Percentiles rank a stretch among this genome's conserved stretches.
Evolutionary conservation across 1,140 invertebrate species (phyloP).

Genomic region (Drosophila pruinosa): DNA sequence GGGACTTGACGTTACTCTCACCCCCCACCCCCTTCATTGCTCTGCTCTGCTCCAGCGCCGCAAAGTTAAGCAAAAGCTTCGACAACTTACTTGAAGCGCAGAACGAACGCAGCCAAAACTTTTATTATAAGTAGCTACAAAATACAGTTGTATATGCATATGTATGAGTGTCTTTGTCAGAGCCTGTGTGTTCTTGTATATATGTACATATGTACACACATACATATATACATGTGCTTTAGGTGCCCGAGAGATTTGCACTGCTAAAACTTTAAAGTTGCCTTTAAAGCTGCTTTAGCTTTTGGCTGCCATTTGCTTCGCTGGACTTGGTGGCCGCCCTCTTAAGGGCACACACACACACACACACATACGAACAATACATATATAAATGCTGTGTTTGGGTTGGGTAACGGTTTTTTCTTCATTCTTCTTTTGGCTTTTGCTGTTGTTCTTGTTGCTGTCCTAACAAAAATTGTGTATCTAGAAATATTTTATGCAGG

Average conservation of each 20-base stretch:
- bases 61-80: conserved; percentile 39
- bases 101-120: conserved; percentile 14
- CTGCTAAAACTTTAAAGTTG: conserved; percentile 49
- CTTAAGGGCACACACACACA: conserved; percentile 22
- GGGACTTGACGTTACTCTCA: neutral
- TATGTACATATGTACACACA: neutral
- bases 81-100: conserved; percentile 54
- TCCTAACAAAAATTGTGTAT: conserved; percentile 68
- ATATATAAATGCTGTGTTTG: conserved; percentile 5
- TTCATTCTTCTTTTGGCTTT: conserved; percentile 20
- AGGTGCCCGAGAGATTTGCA: neutral
- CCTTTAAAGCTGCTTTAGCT: conserved; percentile 42
- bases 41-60: neutral
- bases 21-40: neutral
- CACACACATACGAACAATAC: neutral
- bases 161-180: neutral
- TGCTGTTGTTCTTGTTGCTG: conserved; percentile 17
- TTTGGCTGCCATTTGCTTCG: conserved; percentile 39
- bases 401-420: conserved; percentile 58
- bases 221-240: conserved; percentile 2
- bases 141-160: neutral
- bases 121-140: conserved; percentile 15
- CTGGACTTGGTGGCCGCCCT: conserved; percentile 3
- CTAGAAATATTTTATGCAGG: conserved; percentile 75
- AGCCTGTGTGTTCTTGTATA: neutral